Evolutionary conservation across 1,140 invertebrate species (phyloP).

Genomic region (Latrodectus geometricus): DNA sequence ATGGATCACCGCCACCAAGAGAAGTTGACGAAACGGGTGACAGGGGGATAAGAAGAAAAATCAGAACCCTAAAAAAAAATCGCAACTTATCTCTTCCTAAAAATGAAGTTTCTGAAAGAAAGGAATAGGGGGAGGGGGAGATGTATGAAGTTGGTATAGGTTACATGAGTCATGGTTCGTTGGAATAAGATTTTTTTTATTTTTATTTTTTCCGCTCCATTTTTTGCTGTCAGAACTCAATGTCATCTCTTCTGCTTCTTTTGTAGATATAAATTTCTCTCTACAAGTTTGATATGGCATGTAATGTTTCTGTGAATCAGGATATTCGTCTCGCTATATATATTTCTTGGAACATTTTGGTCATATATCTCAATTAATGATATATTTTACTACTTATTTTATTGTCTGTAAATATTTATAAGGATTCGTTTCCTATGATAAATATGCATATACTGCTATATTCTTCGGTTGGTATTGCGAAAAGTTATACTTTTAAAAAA

Average conservation of each 20-base stretch:
- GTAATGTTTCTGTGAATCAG: no score
- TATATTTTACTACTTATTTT: no score
- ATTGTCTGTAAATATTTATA: no score
- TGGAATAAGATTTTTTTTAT: conserved; percentile 27
- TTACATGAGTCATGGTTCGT: conserved; percentile 50
- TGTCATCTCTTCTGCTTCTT: conserved; percentile 2
- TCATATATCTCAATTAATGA: no score
- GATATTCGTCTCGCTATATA: no score
- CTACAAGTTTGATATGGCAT: conserved; percentile 24
- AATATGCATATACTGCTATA: no score
- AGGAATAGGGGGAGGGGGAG: not conserved
- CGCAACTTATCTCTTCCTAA: conserved; percentile 43
- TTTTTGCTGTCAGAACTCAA: conserved; percentile 37
- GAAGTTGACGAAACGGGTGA: conserved; percentile 34
- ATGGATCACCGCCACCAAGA: conserved; percentile 33
- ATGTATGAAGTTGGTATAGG: conserved; percentile 32
- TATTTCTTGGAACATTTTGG: no score
- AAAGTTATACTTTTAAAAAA: no score
- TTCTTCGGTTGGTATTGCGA: no score
- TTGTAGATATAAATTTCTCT: conserved; percentile 37
- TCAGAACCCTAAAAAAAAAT: conserved; percentile 26
- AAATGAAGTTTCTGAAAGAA: conserved; percentile 32
- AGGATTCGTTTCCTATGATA: no score
- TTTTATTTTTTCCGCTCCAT: conserved; percentile 47
- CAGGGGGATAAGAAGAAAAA: conserved; percentile 25